Evolutionary conservation across 1,140 invertebrate species (phyloP), one percentile per base, ranked within the genome.

Genomic region (Bradysia coprophila): DNA sequence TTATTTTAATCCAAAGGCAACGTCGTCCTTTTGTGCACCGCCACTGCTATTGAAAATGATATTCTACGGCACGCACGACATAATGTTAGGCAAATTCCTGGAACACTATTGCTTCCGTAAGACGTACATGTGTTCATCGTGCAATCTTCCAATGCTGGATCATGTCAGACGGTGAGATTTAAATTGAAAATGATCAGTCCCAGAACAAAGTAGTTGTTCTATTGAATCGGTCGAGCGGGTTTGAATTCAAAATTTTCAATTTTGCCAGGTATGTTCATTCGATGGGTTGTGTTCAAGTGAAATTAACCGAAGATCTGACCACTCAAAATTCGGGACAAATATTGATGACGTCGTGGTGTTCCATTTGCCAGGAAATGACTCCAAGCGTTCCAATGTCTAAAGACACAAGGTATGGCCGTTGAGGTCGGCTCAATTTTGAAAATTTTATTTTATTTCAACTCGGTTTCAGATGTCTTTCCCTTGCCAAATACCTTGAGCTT

Each of bases 11-110:
- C 53, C 54, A 15, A 58, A 61, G 32, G 56, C 52, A 1, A 4
- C 40, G 4, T 54, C 57, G 0, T 55, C 55, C 2, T 55, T 59
- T 43, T 55, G 53, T 43, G 51, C 52, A 44, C 46, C 54, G 28
- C 46, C 59, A 19, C 51, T 52, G 41, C 38, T 61, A 21, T 45
- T 59, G 44, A 53, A 61, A 38, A 98, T 98, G 87, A 84, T 93
- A 47, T 85, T 94, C 59, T 97, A 98, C 61, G 89, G 88, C 0
- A 68, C 75, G 15, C 88, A 93, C 53, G 95, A 98, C 57, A 94
- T 97, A 45, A 82, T 92, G 3, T 59, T 98, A 4, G 95, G 93
- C 32, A 80, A 78, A 45, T 98, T 98, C 61, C 64, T 98, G 2
- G 86, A 94, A 58, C 71, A 81, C 38, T 95, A 93, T 56, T 97